A percentile compares a stretch with the other conserved stretches of the same genome.
These are phyloP conservation scores for Lepidothrix coronata DNA, from an alignment of 2,113 vertebrate genomes.

Conservation along the genomic window DNA sequence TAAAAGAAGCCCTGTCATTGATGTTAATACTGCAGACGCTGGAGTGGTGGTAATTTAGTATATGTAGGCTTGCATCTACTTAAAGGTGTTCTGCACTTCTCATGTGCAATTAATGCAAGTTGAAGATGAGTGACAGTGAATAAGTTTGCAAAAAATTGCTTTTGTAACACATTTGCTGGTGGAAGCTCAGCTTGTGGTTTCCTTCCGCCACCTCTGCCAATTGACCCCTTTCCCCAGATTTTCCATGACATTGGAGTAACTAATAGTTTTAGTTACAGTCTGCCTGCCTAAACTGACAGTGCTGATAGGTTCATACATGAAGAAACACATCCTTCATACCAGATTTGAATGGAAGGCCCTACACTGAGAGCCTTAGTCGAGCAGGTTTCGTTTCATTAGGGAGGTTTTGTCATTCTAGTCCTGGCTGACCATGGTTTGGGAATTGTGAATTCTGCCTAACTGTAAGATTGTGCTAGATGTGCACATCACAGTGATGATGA, in stretches of 20 bases:
- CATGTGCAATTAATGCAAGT: not conserved
- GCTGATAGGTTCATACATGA: not conserved
- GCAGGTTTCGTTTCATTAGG: not conserved
- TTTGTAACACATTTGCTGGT: not conserved
- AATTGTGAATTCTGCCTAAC: not conserved
- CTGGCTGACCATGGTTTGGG: not conserved
- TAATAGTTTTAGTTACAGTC: not conserved
- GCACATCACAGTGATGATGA: not conserved
- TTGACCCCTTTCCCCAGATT: not conserved
- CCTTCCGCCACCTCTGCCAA: rapidly evolving
- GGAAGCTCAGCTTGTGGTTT: not conserved
- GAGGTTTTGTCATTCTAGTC: not conserved
- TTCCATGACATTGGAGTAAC: rapidly evolving
- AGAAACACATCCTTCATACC: not conserved
- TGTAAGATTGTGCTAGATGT: not conserved
- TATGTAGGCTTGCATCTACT: not conserved
- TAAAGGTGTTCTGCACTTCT: not conserved
- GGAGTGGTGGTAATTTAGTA: not conserved
- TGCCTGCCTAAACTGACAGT: not conserved
- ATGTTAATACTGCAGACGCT: not conserved
- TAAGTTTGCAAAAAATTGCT: not conserved
- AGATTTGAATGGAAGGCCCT: not conserved
- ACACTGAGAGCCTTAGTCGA: no score
- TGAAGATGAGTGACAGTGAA: not conserved
- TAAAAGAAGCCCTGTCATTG: not conserved